These are phyloP conservation scores for Plumapathes pennacea DNA, from an alignment of 92 coral and sea anemone species.

Conservation along the genomic window DNA sequence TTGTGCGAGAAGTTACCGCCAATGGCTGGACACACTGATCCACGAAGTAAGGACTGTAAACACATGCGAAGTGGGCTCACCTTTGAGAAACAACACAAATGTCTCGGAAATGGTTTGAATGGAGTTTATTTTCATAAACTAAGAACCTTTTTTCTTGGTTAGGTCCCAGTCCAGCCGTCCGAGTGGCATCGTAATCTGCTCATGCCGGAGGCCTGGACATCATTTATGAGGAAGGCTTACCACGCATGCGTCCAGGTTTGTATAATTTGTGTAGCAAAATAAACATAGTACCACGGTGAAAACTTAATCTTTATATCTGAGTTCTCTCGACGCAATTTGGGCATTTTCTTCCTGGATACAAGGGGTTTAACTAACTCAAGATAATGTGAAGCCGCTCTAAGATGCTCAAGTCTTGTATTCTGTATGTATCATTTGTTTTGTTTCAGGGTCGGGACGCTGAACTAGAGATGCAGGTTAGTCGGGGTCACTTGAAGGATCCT, in stretches of 20 bases:
- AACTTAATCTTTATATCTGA: neutral
- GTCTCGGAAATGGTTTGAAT: too few species aligned
- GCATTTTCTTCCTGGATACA: too few species aligned
- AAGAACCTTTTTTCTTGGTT: neutral
- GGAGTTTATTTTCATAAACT: neutral
- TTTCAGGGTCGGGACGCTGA: conserved; percentile 88
- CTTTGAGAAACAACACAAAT: too few species aligned
- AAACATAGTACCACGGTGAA: neutral
- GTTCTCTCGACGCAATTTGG: too few species aligned
- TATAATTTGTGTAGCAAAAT: neutral
- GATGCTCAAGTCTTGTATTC: too few species aligned
- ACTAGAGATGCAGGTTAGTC: conserved; percentile 81
- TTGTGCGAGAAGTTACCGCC: conserved; percentile 72
- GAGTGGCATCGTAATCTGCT: conserved; percentile 88
- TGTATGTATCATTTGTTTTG: neutral
- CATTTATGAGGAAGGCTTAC: conserved; percentile 80
- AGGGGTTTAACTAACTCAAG: too few species aligned
- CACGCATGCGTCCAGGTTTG: conserved; percentile 71
- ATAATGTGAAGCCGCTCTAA: too few species aligned
- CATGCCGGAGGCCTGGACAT: conserved; percentile 79
- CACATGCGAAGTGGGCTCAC: too few species aligned
- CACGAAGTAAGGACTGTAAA: conserved; percentile 72
- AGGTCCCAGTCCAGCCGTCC: conserved; percentile 95
- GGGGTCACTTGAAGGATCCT: conserved; percentile 75
- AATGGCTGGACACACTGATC: conserved; percentile 77